phyloP scores from a whole-genome alignment of 2,797 vertebrate species.

The Rhinophrynus dorsalis region DNA sequence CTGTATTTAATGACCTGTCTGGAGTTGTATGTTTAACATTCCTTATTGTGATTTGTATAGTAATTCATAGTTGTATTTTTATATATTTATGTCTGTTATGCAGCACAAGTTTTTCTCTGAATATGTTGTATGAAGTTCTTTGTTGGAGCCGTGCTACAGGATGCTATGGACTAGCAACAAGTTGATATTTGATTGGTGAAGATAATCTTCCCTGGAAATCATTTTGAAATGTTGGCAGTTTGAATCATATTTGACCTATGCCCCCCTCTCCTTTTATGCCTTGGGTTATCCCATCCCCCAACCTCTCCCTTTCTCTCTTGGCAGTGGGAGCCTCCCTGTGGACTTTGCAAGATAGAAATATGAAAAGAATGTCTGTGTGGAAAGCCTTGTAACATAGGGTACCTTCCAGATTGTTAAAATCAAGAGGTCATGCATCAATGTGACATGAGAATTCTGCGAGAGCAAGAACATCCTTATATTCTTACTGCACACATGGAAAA shows the following conservation, averaged over 20 bases:
- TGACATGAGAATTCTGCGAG: slow-evolving; percentile 48
- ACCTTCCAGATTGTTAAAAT: slow-evolving; percentile 38
- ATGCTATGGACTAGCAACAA: too few species aligned
- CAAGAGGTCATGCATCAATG: slow-evolving; percentile 44
- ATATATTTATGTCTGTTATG: too few species aligned
- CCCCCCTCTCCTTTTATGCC: neutral
- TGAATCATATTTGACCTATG: neutral
- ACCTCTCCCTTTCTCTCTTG: slow-evolving; percentile 23
- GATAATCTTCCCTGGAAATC: too few species aligned
- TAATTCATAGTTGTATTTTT: too few species aligned
- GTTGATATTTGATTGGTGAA: too few species aligned
- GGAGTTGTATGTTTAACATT: too few species aligned
- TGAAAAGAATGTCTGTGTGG: slow-evolving; percentile 46
- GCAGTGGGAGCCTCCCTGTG: slow-evolving; percentile 33
- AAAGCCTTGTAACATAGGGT: slow-evolving; percentile 34
- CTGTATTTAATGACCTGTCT: too few species aligned
- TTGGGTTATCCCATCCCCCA: slow-evolving; percentile 4
- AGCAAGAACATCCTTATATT: slow-evolving; percentile 41
- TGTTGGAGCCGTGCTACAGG: too few species aligned
- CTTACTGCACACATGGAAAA: slow-evolving; percentile 33
- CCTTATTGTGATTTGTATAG: too few species aligned
- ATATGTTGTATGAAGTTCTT: too few species aligned
- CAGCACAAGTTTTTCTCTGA: too few species aligned
- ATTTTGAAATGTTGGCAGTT: neutral
- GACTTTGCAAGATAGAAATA: slow-evolving; percentile 40